Percentiles rank a stretch among this genome's conserved stretches.
phyloP scores from a whole-genome alignment of 2,113 vertebrate genomes.

The Symphodus melops region DNA sequence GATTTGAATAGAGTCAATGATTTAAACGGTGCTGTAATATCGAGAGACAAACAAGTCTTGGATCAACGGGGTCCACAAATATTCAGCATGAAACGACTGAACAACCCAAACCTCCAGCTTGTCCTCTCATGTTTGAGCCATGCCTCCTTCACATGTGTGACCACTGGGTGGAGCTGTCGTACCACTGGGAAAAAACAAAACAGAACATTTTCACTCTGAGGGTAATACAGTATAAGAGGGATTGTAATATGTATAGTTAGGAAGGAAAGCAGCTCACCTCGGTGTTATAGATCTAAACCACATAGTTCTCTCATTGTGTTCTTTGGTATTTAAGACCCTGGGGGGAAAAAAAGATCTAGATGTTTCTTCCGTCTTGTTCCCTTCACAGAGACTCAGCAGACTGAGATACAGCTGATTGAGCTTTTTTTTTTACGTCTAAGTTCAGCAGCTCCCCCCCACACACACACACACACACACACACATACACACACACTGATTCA shows the following conservation, averaged over 20 bases:
- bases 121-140: background rate
- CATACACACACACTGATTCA: too few relatives aligned
- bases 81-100: too few relatives aligned
- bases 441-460: background rate
- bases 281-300: background rate
- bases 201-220: background rate
- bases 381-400: constrained; percentile 10
- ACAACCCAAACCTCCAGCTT: background rate
- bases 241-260: background rate
- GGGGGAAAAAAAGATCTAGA: constrained; percentile 14
- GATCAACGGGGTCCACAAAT: too few relatives aligned
- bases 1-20: too few relatives aligned
- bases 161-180: constrained; percentile 47
- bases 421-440: background rate
- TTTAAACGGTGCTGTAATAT: too few relatives aligned
- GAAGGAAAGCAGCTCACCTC: background rate
- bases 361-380: constrained; percentile 4
- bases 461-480: too few relatives aligned
- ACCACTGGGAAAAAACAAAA: background rate
- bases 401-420: constrained; percentile 14
- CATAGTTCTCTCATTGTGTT: background rate
- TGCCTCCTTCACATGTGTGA: background rate
- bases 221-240: background rate
- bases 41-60: too few relatives aligned
- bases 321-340: background rate